A percentile compares a stretch with the other conserved stretches of the same genome.
Conservation (phyloP, 2,888 invertebrate species). For the Philereme transversata region DNA sequence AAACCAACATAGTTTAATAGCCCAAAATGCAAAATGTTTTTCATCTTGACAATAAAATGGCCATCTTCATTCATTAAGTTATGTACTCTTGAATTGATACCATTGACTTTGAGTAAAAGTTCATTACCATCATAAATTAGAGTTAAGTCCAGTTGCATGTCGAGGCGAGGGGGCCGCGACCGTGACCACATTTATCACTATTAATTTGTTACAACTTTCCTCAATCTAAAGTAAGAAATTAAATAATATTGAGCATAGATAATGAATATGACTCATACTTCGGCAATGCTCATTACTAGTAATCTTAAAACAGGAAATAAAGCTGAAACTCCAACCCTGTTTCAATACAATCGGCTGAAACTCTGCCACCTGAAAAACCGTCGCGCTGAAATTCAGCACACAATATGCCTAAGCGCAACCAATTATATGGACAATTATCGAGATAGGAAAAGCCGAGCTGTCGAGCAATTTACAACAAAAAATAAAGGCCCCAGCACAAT, state of each 20-base stretch:
- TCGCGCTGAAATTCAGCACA: conserved; percentile 48
- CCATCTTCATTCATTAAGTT: too few relatives aligned
- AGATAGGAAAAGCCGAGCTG: conserved; percentile 59
- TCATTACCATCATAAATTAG: conserved; percentile 12
- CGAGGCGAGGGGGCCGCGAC: conserved; percentile 8
- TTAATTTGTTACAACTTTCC: conserved; percentile 14
- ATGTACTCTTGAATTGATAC: too few relatives aligned
- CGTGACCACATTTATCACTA: conserved; percentile 21
- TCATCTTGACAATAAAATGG: too few relatives aligned
- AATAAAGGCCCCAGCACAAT: conserved; percentile 57
- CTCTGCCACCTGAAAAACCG: conserved; percentile 41
- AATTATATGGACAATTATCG: conserved; percentile 80
- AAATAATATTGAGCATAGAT: neutral
- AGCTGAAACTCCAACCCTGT: neutral
- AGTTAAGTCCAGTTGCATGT: conserved; percentile 17
- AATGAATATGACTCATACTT: neutral
- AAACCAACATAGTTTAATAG: too few relatives aligned
- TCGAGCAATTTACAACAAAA: conserved; percentile 66
- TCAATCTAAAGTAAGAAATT: neutral
- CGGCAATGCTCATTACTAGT: too few relatives aligned
- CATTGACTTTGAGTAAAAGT: neutral
- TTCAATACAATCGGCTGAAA: conserved; percentile 17
- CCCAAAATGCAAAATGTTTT: too few relatives aligned
- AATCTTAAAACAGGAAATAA: neutral
- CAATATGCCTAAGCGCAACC: conserved; percentile 72